phyloP scores from a whole-genome alignment of 2,888 invertebrate species.

The Mystacides longicornis region DNA sequence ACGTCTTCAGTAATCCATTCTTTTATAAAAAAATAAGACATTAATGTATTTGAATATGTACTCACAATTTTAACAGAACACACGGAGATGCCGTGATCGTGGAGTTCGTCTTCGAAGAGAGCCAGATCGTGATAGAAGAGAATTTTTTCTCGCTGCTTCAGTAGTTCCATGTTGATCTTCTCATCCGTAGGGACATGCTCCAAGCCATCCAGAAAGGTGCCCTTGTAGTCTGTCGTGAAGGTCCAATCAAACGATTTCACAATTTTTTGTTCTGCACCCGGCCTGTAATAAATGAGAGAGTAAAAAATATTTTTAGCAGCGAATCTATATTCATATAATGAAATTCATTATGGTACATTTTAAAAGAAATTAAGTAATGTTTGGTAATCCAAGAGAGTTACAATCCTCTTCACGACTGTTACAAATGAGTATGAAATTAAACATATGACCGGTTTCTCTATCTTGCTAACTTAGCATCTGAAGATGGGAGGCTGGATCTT shows the following conservation, averaged over 20 bases:
- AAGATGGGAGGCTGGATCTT: too few species aligned
- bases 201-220: conserved; percentile 60
- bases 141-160: conserved; percentile 86
- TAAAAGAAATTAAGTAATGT: too few species aligned
- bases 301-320: too few species aligned
- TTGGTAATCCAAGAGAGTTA: too few species aligned
- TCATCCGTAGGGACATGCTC: conserved; percentile 58
- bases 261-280: conserved; percentile 50
- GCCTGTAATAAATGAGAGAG: not conserved
- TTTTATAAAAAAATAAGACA: not conserved
- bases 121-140: conserved; percentile 89
- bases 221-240: conserved; percentile 86
- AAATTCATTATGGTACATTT: too few species aligned
- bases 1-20: too few species aligned
- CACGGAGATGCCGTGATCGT: conserved; percentile 93
- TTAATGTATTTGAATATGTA: conserved; percentile 24
- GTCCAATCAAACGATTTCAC: conserved; percentile 97
- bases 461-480: too few species aligned
- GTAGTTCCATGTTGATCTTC: conserved; percentile 76
- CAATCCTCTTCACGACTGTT: too few species aligned
- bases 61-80: conserved; percentile 89
- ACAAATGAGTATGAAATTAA: too few species aligned
- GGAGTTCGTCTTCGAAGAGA: conserved; percentile 95
- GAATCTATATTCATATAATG: too few species aligned
- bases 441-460: too few species aligned